These are phyloP conservation scores for Proteles cristata DNA, from an alignment of 2,113 vertebrate species.

Conservation along the genomic window DNA sequence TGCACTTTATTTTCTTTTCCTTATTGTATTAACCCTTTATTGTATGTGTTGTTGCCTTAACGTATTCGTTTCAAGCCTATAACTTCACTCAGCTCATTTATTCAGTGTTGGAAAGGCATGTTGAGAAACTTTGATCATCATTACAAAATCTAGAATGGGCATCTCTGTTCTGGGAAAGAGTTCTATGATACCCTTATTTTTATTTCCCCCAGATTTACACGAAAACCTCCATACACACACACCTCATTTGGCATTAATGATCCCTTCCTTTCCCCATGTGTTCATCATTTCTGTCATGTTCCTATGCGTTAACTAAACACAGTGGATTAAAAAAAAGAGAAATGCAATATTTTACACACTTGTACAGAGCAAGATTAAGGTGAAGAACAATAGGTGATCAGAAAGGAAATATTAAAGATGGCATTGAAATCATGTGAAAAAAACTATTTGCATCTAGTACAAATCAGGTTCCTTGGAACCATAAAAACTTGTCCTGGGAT, in stretches of 20 bases:
- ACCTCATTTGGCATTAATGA: not conserved
- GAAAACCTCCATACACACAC: not conserved
- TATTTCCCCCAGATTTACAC: not conserved
- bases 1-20: not conserved
- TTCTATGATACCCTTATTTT: not conserved
- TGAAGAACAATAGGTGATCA: not conserved
- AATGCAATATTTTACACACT: not conserved
- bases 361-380: not conserved
- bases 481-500: not conserved
- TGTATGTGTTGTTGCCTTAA: not conserved
- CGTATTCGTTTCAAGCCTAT: not conserved
- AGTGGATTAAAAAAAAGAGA: not conserved
- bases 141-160: not conserved
- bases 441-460: not conserved
- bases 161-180: not conserved
- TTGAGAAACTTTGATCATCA: not conserved
- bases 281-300: not conserved
- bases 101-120: not conserved
- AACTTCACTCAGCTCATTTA: not conserved
- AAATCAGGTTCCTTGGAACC: not conserved
- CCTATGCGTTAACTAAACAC: not conserved
- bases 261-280: not conserved
- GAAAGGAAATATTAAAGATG: not conserved
- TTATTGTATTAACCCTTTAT: not conserved
- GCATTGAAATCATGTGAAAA: not conserved